These are phyloP conservation scores for Hetaerina titia DNA, from an alignment of 2,888 invertebrate species.

Conservation along the genomic window DNA sequence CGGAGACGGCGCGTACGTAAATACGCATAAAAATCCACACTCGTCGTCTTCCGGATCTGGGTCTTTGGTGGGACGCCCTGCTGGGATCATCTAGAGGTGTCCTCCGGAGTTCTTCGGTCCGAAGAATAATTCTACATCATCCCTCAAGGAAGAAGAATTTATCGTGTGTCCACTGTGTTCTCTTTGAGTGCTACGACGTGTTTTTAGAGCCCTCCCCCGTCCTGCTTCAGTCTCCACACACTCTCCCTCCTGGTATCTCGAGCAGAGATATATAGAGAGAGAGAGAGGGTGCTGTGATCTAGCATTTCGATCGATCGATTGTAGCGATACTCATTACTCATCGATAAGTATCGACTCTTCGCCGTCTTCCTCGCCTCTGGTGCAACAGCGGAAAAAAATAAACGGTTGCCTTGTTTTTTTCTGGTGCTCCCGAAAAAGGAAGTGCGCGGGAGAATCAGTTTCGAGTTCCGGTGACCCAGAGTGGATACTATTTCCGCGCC, in stretches of 20 bases:
- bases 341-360: constrained; percentile 1
- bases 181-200: background rate
- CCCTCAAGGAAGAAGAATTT: background rate
- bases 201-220: background rate
- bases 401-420: background rate
- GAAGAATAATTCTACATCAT: background rate
- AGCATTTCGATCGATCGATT: constrained; percentile 59
- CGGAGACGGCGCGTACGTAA: background rate
- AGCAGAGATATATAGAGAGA: background rate
- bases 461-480: constrained; percentile 44
- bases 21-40: background rate
- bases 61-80: background rate
- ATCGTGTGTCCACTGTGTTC: background rate
- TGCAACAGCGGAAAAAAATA: background rate
- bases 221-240: background rate
- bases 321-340: constrained; percentile 3
- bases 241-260: background rate
- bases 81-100: background rate
- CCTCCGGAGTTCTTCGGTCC: background rate
- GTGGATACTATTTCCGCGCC: constrained; percentile 29
- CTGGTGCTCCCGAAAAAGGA: background rate
- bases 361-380: background rate
- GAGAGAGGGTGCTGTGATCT: constrained; percentile 20
- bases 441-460: background rate
- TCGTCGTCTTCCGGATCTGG: background rate